Evolutionary conservation across 2,113 vertebrate species (phyloP).

Genomic region (Formicarius rufipectus): DNA sequence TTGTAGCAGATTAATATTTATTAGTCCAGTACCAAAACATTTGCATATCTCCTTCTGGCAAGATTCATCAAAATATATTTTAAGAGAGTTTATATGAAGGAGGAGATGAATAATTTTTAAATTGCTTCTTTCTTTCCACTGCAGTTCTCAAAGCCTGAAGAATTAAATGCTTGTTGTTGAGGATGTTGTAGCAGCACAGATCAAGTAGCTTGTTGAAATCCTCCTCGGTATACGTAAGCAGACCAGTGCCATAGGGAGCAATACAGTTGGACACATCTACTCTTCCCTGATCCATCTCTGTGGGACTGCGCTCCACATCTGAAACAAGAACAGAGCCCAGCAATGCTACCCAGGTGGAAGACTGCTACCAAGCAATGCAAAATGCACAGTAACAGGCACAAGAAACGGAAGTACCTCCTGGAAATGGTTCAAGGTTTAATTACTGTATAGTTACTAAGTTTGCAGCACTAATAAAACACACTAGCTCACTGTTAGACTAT

Average conservation of each 20-base stretch:
- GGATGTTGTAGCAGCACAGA: conserved; percentile 77
- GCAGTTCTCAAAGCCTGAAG: conserved; percentile 67
- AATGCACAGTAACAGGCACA: not conserved
- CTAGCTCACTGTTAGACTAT: rapidly evolving
- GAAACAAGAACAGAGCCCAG: not conserved
- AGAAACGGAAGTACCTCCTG: not conserved
- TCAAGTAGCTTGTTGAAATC: conserved; percentile 73
- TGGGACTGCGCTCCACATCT: conserved; percentile 70
- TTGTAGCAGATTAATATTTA: not conserved
- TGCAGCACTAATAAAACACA: not conserved
- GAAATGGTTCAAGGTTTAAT: not conserved
- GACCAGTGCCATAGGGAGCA: conserved; percentile 72
- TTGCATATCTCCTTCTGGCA: not conserved
- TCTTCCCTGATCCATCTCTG: conserved; percentile 69
- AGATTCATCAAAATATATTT: not conserved
- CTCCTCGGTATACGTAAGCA: conserved; percentile 73
- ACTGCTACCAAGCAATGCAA: not conserved
- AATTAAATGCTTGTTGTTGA: conserved; percentile 75
- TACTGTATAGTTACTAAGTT: not conserved
- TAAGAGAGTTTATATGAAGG: not conserved
- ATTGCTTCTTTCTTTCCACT: not conserved
- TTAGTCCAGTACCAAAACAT: not conserved
- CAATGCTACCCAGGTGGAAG: not conserved
- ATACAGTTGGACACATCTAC: conserved; percentile 60
- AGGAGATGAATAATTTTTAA: not conserved